Percentiles rank a stretch among this genome's conserved stretches.
These are phyloP conservation scores for Megalops atlanticus DNA, from an alignment of 2,113 vertebrate species.

Conservation along the genomic window DNA sequence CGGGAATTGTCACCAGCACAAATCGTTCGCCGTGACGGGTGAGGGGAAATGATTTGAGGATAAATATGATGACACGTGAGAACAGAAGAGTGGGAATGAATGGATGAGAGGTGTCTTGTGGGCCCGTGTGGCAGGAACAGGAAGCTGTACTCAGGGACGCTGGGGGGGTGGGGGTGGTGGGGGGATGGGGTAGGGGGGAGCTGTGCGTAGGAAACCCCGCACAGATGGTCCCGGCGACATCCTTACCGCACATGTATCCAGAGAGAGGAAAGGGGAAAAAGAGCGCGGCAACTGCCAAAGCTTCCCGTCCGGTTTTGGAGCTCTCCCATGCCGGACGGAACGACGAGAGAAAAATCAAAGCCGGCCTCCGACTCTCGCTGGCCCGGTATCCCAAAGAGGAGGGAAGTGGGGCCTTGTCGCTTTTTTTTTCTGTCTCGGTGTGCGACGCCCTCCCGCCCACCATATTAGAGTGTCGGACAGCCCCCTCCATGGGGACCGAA, in stretches of 20 bases:
- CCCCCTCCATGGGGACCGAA: conserved; percentile 32
- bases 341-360: conserved; percentile 54
- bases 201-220: conserved; percentile 67
- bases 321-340: conserved; percentile 48
- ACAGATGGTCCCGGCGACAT: conserved; percentile 69
- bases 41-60: conserved; percentile 53
- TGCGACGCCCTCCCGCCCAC: conserved; percentile 28
- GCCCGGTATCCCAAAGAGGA: conserved; percentile 62
- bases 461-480: conserved; percentile 25
- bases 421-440: conserved; percentile 23
- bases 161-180: conserved; percentile 25
- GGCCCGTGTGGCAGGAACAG: conserved; percentile 67
- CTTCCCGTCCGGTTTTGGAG: conserved; percentile 34
- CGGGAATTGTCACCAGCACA: conserved; percentile 33
- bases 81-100: conserved; percentile 58
- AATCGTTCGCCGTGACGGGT: conserved; percentile 24
- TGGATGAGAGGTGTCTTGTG: conserved; percentile 58
- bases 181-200: conserved; percentile 28
- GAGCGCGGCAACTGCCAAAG: conserved; percentile 46
- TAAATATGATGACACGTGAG: conserved; percentile 58
- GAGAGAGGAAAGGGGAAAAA: conserved; percentile 71
- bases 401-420: conserved; percentile 52
- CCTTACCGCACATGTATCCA: conserved; percentile 60
- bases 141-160: conserved; percentile 68
- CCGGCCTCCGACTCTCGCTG: conserved; percentile 48